Percentiles rank a stretch among this genome's conserved stretches.
phyloP scores from a whole-genome alignment of 2,797 vertebrate genomes.

The Notolabrus celidotus region DNA sequence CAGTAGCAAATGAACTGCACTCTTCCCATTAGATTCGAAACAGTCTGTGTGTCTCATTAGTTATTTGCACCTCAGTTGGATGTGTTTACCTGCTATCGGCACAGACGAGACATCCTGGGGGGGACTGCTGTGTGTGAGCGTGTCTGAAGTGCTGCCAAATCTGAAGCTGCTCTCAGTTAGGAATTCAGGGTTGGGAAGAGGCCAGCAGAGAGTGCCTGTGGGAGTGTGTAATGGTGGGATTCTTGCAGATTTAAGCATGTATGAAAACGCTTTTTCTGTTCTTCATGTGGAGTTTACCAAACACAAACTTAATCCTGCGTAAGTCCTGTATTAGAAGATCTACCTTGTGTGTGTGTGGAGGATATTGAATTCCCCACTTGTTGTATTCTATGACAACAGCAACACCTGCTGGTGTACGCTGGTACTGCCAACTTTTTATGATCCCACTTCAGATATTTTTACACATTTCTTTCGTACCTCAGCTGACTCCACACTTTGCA shows the following conservation, averaged over 20 bases:
- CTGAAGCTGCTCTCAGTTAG: slow-evolving; percentile 16
- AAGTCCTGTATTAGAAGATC: slow-evolving; percentile 2
- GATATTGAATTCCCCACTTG: background rate
- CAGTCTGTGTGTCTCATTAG: slow-evolving; percentile 16
- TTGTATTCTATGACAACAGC: slow-evolving; percentile 53
- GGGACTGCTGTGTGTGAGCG: slow-evolving; percentile 16
- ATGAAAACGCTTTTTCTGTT: slow-evolving; percentile 3
- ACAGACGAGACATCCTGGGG: slow-evolving; percentile 7
- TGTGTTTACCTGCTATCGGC: slow-evolving; percentile 32
- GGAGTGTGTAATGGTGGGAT: slow-evolving; percentile 12
- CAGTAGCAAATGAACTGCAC: background rate
- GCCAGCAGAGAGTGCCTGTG: slow-evolving; percentile 18
- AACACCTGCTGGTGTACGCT: slow-evolving; percentile 52
- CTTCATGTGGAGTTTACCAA: slow-evolving; percentile 13
- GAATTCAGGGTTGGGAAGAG: slow-evolving; percentile 28
- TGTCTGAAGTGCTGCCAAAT: slow-evolving; percentile 44
- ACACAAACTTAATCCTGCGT: slow-evolving; percentile 23
- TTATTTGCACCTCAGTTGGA: slow-evolving; percentile 18
- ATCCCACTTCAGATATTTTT: slow-evolving; percentile 16
- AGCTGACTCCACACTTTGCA: slow-evolving; percentile 57
- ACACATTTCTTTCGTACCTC: slow-evolving; percentile 1
- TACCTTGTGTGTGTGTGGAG: slow-evolving; percentile 4
- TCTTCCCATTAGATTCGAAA: slow-evolving; percentile 4
- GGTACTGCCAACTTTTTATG: background rate
- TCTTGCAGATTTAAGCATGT: slow-evolving; percentile 23